Conservation (phyloP, 2,797 vertebrate genomes). For the Poeciliopsis turneri region DNA sequence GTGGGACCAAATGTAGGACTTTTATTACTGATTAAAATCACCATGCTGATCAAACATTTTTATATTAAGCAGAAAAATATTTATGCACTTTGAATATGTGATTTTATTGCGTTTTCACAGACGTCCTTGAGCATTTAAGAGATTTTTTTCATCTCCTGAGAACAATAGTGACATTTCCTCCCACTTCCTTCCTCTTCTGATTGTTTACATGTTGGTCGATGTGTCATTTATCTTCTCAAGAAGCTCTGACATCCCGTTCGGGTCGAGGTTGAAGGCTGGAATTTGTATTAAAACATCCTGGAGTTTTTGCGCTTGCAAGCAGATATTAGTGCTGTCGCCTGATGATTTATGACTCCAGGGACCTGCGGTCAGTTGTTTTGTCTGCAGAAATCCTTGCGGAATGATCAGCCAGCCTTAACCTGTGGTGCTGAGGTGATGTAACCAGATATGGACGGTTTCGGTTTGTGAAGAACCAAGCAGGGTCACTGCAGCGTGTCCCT, state of each 20-base stretch:
- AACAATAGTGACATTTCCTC: background rate
- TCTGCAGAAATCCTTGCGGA: slow-evolving; percentile 61
- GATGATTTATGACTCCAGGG: slow-evolving; percentile 56
- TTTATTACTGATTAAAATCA: background rate
- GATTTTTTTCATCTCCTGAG: slow-evolving; percentile 20
- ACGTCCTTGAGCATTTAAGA: background rate
- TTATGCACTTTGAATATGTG: background rate
- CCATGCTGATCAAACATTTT: background rate
- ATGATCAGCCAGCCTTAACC: slow-evolving; percentile 63
- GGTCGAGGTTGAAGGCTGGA: slow-evolving; percentile 53
- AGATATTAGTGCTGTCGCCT: slow-evolving; percentile 39
- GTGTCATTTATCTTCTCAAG: slow-evolving; percentile 53
- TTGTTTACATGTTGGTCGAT: slow-evolving; percentile 48
- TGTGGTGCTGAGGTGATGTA: slow-evolving; percentile 8
- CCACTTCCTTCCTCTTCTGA: background rate
- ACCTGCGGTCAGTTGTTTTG: slow-evolving; percentile 49
- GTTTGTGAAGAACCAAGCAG: slow-evolving; percentile 20
- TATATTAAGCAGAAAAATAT: background rate
- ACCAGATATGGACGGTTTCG: slow-evolving; percentile 54
- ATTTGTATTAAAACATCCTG: slow-evolving; percentile 36
- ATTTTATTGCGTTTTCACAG: background rate
- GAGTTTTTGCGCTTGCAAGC: slow-evolving; percentile 36
- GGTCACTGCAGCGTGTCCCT: slow-evolving; percentile 27
- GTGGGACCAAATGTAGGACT: background rate
- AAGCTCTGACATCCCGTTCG: slow-evolving; percentile 24